These are phyloP conservation scores for Willowsia nigromaculata DNA, from an alignment of 2,888 invertebrate genomes.

Conservation along the genomic window DNA sequence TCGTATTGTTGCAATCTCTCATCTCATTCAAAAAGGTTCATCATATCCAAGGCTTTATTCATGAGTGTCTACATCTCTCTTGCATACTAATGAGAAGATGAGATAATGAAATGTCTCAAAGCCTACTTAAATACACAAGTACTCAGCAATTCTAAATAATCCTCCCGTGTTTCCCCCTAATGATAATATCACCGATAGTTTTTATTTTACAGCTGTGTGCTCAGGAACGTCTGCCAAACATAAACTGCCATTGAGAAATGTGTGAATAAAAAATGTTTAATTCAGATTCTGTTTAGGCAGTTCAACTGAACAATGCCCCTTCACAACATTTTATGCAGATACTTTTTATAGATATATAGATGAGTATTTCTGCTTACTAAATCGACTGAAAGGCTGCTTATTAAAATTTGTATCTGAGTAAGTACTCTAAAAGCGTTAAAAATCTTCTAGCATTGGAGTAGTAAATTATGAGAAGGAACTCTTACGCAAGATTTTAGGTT, in stretches of 20 bases:
- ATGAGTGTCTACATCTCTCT: slow-evolving; percentile 24
- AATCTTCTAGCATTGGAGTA: too few species aligned
- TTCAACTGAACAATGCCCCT: not conserved
- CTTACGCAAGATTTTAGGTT: too few species aligned
- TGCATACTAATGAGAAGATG: slow-evolving; percentile 70
- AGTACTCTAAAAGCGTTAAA: too few species aligned
- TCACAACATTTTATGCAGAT: too few species aligned
- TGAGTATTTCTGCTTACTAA: too few species aligned
- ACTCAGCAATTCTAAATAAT: not conserved
- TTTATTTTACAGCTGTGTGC: slow-evolving; percentile 9
- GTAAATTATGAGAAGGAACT: too few species aligned
- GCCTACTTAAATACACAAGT: not conserved
- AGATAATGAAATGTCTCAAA: slow-evolving; percentile 23
- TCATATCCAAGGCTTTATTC: not conserved
- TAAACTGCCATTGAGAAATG: not conserved
- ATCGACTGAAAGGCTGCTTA: too few species aligned
- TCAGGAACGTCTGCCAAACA: not conserved
- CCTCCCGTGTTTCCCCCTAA: not conserved
- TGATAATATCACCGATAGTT: slow-evolving; percentile 33
- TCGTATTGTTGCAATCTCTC: not conserved
- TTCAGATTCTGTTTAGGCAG: slow-evolving; percentile 10
- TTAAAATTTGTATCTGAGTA: too few species aligned
- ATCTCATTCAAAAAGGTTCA: slow-evolving; percentile 24
- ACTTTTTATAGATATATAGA: too few species aligned
- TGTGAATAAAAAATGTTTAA: slow-evolving; percentile 27